Conservation (phyloP, 1,140 invertebrate genomes). For the Zophobas morio region DNA sequence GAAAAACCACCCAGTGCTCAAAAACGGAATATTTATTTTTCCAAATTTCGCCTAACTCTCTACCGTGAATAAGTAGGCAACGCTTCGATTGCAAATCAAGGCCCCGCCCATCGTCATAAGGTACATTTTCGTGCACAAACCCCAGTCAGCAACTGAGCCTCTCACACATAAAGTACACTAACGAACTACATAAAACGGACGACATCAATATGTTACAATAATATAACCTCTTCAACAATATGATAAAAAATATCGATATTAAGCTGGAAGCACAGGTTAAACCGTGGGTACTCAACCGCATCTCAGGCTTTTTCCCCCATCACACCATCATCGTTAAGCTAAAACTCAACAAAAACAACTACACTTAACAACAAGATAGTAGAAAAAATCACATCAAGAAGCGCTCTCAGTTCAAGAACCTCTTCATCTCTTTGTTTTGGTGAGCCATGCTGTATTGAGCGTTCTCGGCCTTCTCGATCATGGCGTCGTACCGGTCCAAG, state of each 20-base stretch:
- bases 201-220: constrained; percentile 6
- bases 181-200: neutral
- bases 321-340: too few species aligned
- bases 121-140: neutral
- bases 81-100: too few species aligned
- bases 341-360: constrained; percentile 6
- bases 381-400: neutral
- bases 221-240: too few species aligned
- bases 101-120: too few species aligned
- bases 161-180: neutral
- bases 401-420: constrained; percentile 74
- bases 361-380: constrained; percentile 6
- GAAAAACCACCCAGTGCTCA: too few species aligned
- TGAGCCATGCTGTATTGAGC: constrained; percentile 77
- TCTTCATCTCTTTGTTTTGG: constrained; percentile 82
- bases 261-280: constrained; percentile 10
- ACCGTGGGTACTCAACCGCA: neutral
- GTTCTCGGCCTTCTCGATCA: constrained; percentile 78
- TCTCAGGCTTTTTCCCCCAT: neutral
- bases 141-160: too few species aligned
- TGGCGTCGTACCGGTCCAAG: constrained; percentile 74
- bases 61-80: too few species aligned
- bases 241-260: constrained; percentile 5
- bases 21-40: too few species aligned
- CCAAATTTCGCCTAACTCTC: too few species aligned